These are phyloP conservation scores for Amphiura filiformis DNA, from an alignment of 35 echinoderm and acorn worm genomes.

Conservation along the genomic window DNA sequence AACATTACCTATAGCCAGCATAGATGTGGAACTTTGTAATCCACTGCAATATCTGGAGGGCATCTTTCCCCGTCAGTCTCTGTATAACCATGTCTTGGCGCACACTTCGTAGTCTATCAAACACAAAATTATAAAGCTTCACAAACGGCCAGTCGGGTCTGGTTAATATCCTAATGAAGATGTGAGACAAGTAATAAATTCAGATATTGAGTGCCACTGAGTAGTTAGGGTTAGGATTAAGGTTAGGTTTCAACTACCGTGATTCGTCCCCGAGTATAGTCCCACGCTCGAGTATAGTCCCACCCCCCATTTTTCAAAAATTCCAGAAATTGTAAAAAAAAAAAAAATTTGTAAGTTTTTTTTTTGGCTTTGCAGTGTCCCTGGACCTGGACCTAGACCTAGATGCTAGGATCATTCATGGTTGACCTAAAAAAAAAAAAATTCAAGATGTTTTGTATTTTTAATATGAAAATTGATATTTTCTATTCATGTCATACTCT, in stretches of 20 bases:
- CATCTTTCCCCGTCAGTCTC: slow-evolving; percentile 25
- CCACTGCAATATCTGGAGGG: slow-evolving; percentile 61
- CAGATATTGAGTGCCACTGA: background rate
- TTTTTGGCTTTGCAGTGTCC: too few species aligned
- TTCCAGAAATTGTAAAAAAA: too few species aligned
- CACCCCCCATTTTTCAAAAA: too few species aligned
- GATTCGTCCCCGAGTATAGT: background rate
- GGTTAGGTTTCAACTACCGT: too few species aligned
- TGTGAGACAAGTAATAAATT: background rate
- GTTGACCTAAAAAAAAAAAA: too few species aligned
- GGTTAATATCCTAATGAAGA: slow-evolving; percentile 47
- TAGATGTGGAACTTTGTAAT: slow-evolving; percentile 75
- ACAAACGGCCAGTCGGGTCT: slow-evolving; percentile 52
- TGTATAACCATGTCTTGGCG: slow-evolving; percentile 94
- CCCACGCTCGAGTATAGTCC: too few species aligned
- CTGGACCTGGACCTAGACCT: too few species aligned
- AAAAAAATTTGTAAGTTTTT: too few species aligned
- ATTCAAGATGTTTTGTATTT: too few species aligned
- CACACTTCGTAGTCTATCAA: slow-evolving; percentile 76
- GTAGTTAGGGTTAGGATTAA: background rate
- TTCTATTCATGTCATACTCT: too few species aligned
- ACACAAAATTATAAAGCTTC: slow-evolving; percentile 76
- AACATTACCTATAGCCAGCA: slow-evolving; percentile 84
- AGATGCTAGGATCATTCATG: too few species aligned
- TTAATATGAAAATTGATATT: too few species aligned